These are phyloP conservation scores for Lithobates sylvaticus DNA, from an alignment of 2,797 vertebrate genomes.

Conservation along the genomic window DNA sequence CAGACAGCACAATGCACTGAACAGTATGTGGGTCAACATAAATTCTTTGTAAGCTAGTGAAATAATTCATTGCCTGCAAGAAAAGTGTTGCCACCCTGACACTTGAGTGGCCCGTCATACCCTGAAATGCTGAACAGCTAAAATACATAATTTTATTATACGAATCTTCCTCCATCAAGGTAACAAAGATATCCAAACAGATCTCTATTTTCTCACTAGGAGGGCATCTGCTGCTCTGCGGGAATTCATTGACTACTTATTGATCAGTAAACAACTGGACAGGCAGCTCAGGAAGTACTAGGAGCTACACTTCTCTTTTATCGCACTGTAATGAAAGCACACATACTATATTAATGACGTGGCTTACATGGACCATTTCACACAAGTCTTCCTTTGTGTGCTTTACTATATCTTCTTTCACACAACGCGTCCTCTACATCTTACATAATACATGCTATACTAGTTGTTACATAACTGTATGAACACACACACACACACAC, in stretches of 20 bases:
- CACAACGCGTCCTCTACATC: neutral
- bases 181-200: conserved; percentile 37
- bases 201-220: conserved; percentile 50
- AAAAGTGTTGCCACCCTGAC: neutral
- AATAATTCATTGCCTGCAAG: neutral
- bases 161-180: conserved; percentile 17
- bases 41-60: no score
- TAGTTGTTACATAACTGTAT: no score
- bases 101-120: neutral
- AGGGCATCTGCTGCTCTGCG: conserved; percentile 43
- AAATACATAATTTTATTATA: neutral
- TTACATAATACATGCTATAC: neutral
- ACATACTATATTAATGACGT: conserved; percentile 1
- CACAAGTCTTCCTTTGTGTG: neutral
- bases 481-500: no score
- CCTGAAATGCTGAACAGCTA: neutral
- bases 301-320: conserved; percentile 3
- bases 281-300: conserved; percentile 4
- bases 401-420: neutral
- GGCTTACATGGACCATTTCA: neutral
- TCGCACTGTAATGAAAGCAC: neutral
- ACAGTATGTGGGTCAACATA: neutral
- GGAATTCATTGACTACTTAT: conserved; percentile 50
- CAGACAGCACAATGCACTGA: neutral
- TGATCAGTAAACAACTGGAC: conserved; percentile 47